Percentiles rank a stretch among this genome's conserved stretches.
phyloP scores from a whole-genome alignment of 2,797 vertebrate genomes.

The Euphonia xanthogaster region DNA sequence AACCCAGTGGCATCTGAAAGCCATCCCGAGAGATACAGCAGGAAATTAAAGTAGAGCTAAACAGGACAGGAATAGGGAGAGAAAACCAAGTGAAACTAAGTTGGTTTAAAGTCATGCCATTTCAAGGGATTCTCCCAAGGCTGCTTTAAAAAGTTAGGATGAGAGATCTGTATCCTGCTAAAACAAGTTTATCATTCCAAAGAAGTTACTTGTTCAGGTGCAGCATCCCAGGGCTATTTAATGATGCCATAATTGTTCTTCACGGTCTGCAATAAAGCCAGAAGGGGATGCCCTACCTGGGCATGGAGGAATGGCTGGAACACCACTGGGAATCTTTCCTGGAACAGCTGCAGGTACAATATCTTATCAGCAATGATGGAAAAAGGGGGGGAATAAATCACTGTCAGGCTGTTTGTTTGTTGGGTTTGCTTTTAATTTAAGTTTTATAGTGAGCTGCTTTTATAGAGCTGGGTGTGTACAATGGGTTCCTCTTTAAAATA shows the following conservation, averaged over 20 bases:
- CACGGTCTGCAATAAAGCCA: not conserved
- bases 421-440: not conserved
- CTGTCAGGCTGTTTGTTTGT: not conserved
- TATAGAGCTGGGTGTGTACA: not conserved
- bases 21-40: not conserved
- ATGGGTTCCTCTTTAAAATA: not conserved
- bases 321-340: rapidly evolving
- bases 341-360: not conserved
- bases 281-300: not conserved
- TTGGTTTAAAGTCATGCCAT: not conserved
- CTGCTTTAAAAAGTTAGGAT: not conserved
- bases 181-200: not conserved
- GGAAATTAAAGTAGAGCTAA: not conserved
- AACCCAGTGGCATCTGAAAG: not conserved
- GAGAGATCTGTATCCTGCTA: not conserved
- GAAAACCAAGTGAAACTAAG: not conserved
- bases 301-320: rapidly evolving
- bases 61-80: not conserved
- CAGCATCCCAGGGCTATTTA: not conserved
- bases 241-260: not conserved
- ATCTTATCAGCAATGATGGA: rapidly evolving
- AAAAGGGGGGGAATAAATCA: not conserved
- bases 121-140: not conserved
- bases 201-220: not conserved
- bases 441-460: not conserved